Evolutionary conservation across 2,797 vertebrate species (phyloP).

Genomic region (Arremon aurantiirostris): DNA sequence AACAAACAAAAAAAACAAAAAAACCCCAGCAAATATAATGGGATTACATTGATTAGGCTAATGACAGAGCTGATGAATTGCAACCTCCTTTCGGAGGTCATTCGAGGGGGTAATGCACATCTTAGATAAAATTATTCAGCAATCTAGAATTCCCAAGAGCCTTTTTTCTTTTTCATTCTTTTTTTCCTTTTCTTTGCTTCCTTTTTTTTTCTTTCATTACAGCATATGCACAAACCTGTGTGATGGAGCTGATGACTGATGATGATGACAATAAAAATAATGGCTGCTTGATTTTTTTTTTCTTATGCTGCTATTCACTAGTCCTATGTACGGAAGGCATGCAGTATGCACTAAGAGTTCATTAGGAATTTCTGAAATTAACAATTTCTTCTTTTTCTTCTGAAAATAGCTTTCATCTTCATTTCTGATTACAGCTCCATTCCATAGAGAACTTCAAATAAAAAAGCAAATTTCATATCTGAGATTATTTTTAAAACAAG

Average conservation of each 20-base stretch:
- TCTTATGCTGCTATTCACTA: conserved; percentile 16
- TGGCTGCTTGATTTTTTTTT: conserved; percentile 44
- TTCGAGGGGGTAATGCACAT: background rate
- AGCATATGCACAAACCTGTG: background rate
- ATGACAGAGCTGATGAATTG: background rate
- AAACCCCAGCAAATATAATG: background rate
- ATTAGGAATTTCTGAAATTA: conserved; percentile 18
- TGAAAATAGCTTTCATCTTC: background rate
- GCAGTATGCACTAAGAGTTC: background rate
- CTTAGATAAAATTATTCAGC: conserved; percentile 26
- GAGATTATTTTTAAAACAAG: background rate
- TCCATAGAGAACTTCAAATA: background rate
- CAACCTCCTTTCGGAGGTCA: conserved; percentile 19
- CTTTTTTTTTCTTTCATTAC: background rate
- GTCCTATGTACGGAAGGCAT: background rate
- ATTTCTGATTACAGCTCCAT: background rate
- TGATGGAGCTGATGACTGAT: conserved; percentile 41
- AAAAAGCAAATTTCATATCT: background rate
- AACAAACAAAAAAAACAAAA: too few relatives aligned
- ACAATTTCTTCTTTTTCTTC: background rate
- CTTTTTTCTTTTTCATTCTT: background rate
- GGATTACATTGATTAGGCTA: conserved; percentile 34
- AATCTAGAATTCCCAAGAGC: background rate
- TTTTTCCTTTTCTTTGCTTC: too few relatives aligned
- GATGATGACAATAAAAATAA: conserved; percentile 39